Evolutionary conservation across 1,140 invertebrate genomes (phyloP).

Genomic region (Bombus ignitus): DNA sequence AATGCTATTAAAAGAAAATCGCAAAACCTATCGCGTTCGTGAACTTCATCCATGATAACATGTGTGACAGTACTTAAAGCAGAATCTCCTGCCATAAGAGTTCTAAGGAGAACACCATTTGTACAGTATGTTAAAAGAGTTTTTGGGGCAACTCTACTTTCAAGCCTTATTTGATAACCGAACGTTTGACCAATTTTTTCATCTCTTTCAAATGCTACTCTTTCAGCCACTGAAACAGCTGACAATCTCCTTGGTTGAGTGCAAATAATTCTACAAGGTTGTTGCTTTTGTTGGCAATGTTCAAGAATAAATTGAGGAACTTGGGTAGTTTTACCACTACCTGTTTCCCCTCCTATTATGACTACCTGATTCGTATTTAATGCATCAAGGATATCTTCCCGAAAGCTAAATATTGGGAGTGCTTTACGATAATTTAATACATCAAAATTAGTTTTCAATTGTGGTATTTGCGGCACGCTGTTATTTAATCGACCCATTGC

Average conservation of each 20-base stretch:
- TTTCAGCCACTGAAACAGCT: constrained; percentile 92
- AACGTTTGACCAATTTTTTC: constrained; percentile 94
- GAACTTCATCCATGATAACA: constrained; percentile 96
- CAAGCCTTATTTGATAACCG: constrained; percentile 96
- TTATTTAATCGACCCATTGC: constrained; percentile 85
- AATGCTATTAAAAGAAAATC: constrained; percentile 96
- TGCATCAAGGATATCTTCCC: constrained; percentile 82
- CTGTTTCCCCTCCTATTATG: constrained; percentile 91
- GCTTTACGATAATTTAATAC: constrained; percentile 83
- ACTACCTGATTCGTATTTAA: constrained; percentile 84
- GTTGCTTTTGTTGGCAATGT: constrained; percentile 85
- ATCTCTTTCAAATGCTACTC: constrained; percentile 92
- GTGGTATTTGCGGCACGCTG: constrained; percentile 86
- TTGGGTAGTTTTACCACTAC: constrained; percentile 96
- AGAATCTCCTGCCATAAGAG: constrained; percentile 90
- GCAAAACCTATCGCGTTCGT: constrained; percentile 95
- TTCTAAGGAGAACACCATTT: constrained; percentile 93
- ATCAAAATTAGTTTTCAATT: constrained; percentile 81
- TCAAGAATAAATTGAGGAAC: constrained; percentile 96
- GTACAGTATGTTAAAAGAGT: constrained; percentile 96
- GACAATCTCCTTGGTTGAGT: constrained; percentile 96
- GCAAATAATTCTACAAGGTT: constrained; percentile 93
- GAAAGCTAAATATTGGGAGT: constrained; percentile 84
- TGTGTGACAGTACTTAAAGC: constrained; percentile 90
- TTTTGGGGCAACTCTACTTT: constrained; percentile 90